Conservation (phyloP, 1,140 invertebrate species). For the Mya arenaria region DNA sequence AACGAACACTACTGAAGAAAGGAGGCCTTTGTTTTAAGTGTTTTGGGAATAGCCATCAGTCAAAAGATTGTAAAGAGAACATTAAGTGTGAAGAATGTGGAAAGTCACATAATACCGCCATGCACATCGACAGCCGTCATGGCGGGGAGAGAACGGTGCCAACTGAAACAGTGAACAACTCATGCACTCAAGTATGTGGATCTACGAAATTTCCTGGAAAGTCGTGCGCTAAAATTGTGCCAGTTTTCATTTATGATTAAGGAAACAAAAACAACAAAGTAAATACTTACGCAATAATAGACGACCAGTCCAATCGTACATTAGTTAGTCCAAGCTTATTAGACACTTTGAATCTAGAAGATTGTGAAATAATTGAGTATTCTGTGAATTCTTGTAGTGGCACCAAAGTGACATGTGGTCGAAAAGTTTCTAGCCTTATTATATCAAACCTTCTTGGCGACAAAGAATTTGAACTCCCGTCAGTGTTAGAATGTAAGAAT, state of each 20-base stretch:
- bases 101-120: not conserved
- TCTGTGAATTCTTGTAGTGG: too few relatives aligned
- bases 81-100: not conserved
- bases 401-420: too few relatives aligned
- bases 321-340: too few relatives aligned
- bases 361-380: too few relatives aligned
- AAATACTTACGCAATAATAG: not conserved
- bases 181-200: too few relatives aligned
- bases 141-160: not conserved
- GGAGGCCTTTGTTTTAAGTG: conserved; percentile 16
- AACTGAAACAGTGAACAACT: not conserved
- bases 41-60: not conserved
- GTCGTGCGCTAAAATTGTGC: not conserved
- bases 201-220: not conserved
- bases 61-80: not conserved
- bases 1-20: not conserved
- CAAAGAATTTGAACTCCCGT: too few relatives aligned
- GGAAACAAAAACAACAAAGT: not conserved
- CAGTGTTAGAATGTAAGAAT: too few relatives aligned
- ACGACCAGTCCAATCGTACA: conserved; percentile 9
- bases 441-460: too few relatives aligned
- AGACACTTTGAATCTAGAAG: too few relatives aligned
- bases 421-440: too few relatives aligned
- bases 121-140: too few relatives aligned
- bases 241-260: not conserved